These are phyloP conservation scores for Oscarella lobularis DNA, from an alignment of 37 sponge, comb jelly and placozoan genomes.

Conservation along the genomic window DNA sequence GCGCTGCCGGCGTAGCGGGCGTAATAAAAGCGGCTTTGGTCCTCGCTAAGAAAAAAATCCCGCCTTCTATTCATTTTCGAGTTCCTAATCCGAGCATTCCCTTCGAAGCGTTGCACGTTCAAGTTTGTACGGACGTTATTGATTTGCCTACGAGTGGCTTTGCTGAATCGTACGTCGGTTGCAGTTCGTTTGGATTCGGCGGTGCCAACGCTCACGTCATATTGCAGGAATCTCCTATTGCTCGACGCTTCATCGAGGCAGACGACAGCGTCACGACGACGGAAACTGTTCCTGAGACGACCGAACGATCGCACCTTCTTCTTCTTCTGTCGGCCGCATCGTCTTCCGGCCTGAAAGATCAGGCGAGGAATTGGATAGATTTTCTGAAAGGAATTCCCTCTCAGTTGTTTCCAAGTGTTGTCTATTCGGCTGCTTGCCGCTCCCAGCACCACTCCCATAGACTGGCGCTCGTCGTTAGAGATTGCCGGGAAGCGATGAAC, in stretches of 20 bases:
- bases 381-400: background rate
- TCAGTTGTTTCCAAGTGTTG: background rate
- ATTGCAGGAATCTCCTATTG: constrained; percentile 4
- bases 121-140: background rate
- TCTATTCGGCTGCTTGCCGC: background rate
- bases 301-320: background rate
- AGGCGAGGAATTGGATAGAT: background rate
- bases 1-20: constrained; percentile 46
- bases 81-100: background rate
- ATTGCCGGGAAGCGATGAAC: background rate
- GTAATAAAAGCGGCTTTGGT: constrained; percentile 44
- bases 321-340: background rate
- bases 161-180: constrained; percentile 8
- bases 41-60: background rate
- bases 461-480: background rate
- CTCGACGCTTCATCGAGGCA: background rate
- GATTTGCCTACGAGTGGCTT: background rate
- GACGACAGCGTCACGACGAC: no score
- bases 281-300: background rate
- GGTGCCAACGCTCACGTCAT: constrained; percentile 34
- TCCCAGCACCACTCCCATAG: background rate
- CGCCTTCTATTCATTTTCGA: background rate
- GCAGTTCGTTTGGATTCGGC: constrained; percentile 27
- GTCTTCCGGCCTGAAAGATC: background rate
- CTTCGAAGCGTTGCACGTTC: background rate